A percentile compares a stretch with the other conserved stretches of the same genome.
Conservation (phyloP, 2,113 vertebrate genomes). For the Gyps fulvus region DNA sequence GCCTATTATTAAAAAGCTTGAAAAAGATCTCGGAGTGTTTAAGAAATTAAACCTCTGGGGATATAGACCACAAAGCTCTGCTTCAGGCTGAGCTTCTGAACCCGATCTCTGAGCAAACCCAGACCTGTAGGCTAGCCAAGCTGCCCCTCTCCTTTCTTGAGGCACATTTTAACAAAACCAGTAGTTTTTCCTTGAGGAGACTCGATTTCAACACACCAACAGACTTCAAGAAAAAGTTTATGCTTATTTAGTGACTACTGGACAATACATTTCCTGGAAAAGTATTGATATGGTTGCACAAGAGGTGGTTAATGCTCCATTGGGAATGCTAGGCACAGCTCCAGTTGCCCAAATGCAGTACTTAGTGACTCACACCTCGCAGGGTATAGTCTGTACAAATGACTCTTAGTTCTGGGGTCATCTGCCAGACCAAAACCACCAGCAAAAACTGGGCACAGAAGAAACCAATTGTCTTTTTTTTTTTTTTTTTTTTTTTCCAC, state of each 20-base stretch:
- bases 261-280: not conserved
- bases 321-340: not conserved
- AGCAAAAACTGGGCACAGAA: not conserved
- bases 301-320: not conserved
- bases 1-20: not conserved
- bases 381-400: not conserved
- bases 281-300: not conserved
- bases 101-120: not conserved
- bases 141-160: not conserved
- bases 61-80: not conserved
- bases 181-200: not conserved
- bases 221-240: not conserved
- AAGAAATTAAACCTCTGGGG: not conserved
- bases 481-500: too few relatives aligned
- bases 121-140: not conserved
- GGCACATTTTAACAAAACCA: not conserved
- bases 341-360: not conserved
- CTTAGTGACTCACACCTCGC: not conserved
- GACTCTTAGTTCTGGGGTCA: rapidly evolving
- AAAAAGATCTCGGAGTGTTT: not conserved
- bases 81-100: not conserved
- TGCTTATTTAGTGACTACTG: not conserved
- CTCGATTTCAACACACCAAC: rapidly evolving
- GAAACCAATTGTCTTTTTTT: not conserved
- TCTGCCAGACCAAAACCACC: not conserved